Evolutionary conservation across 2,797 vertebrate genomes (phyloP), one percentile per base, ranked within the genome.

Genomic region (Neomorphus geoffroyi): DNA sequence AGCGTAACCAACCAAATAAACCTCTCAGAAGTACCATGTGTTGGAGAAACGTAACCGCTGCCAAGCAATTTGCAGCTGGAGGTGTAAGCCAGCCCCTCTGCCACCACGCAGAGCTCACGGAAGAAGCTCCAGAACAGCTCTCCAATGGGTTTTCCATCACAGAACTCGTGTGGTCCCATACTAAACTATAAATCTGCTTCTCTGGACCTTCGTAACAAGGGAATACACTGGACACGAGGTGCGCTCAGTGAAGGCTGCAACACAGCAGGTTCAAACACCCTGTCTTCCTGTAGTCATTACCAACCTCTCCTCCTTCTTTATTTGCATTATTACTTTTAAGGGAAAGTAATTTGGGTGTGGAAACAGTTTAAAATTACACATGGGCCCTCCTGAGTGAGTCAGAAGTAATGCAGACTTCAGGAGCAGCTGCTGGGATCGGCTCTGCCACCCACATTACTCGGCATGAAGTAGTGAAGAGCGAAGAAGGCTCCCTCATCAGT

Each of bases 371-470:
- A 88, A 90, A 79, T 97, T 97, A 96, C 93, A 97, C 57, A 79
- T 12, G 82, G 88, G 85, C 74, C 93, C 96, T 97, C 96, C 93
- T 97, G 93, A 92, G 92, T 92, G 97, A 97, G 96, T 97, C 97
- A 97, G 94, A 96, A 97, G 95, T 79, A 97, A 97, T 88, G 73
- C 97, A 92, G 94, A 97, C 95, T 96, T 61, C 54, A 96, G 94
- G 3, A 90, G 88, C 92, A 95, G 90, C 93, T 94, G 94, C 92
- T 93, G 93, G 96, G 97, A 74, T 93, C 80, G 95, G 96, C 86
- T 92, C 85, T 57, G 22, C 75, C 78, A 70, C 94, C 91, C 94
- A 88, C 92, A 86, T 39, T 18, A 69, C 80, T 90, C 53, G 61
- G 86, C 26, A n/a, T 2, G 78, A 88, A 95, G 92, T 45, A 75